Conservation (phyloP, 2,888 invertebrate genomes). For the Hypercompe scribonia region DNA sequence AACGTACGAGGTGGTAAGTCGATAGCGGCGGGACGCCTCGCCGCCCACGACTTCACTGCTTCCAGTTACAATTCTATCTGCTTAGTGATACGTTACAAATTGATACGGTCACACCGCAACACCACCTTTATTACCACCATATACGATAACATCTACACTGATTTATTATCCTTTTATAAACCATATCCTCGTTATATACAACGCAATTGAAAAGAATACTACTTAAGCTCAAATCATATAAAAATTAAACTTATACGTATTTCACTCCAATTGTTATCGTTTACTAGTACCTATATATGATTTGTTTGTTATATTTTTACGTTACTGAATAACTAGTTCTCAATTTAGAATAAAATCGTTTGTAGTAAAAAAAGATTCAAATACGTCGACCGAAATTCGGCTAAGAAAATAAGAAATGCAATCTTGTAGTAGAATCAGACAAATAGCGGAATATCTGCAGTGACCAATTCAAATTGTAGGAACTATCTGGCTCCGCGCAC, state of each 20-base stretch:
- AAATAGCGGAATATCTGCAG: conserved; percentile 78
- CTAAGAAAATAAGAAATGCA: conserved; percentile 80
- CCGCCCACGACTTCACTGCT: conserved; percentile 66
- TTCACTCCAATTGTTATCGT: background rate
- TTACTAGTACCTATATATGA: background rate
- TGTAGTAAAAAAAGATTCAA: conserved; percentile 41
- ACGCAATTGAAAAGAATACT: background rate
- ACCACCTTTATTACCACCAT: conserved; percentile 24
- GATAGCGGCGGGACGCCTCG: conserved; percentile 67
- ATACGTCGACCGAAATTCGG: conserved; percentile 60
- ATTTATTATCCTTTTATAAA: background rate
- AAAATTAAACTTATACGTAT: background rate
- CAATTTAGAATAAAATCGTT: conserved; percentile 25
- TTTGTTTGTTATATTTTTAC: background rate
- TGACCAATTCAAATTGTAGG: conserved; percentile 79
- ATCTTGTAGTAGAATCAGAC: conserved; percentile 82
- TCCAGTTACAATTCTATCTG: conserved; percentile 68
- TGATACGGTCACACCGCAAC: conserved; percentile 68
- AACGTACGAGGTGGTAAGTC: conserved; percentile 59
- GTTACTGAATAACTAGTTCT: background rate
- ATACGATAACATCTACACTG: conserved; percentile 4
- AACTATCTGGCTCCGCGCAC: conserved; percentile 67
- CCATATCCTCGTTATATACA: background rate
- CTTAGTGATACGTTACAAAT: conserved; percentile 74
- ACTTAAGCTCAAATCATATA: background rate